Conservation (phyloP, 2,797 vertebrate species). For the Chelonia mydas region DNA sequence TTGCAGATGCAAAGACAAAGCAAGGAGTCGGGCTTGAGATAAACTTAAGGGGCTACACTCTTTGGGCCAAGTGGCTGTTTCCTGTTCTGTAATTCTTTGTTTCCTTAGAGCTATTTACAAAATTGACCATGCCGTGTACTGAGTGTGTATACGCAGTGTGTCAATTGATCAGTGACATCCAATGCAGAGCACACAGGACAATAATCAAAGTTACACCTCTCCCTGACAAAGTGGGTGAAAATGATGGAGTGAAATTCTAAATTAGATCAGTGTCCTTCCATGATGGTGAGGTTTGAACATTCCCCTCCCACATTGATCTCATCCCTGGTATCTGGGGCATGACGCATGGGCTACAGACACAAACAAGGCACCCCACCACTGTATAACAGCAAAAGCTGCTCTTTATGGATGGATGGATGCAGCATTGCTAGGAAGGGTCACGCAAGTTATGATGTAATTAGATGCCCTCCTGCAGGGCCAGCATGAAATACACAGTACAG, state of each 20-base stretch:
- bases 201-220: neutral
- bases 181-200: neutral
- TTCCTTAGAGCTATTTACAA: slow-evolving; percentile 25
- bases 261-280: neutral
- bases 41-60: slow-evolving; percentile 68
- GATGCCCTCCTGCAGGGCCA: neutral
- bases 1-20: slow-evolving; percentile 74
- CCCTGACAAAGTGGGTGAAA: neutral
- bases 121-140: fast-evolving
- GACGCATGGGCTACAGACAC: neutral
- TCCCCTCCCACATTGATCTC: neutral
- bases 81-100: slow-evolving; percentile 51
- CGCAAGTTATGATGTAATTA: neutral
- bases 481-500: neutral
- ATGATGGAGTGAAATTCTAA: neutral
- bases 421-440: neutral
- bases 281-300: neutral
- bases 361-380: neutral
- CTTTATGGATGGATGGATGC: neutral
- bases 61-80: slow-evolving; percentile 72
- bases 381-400: neutral
- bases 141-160: neutral
- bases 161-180: neutral
- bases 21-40: slow-evolving; percentile 55
- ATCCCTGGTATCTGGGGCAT: neutral